Base-by-base conservation (phyloP, 2,113 vertebrate species). In the Arothron firmamentum region DNA sequence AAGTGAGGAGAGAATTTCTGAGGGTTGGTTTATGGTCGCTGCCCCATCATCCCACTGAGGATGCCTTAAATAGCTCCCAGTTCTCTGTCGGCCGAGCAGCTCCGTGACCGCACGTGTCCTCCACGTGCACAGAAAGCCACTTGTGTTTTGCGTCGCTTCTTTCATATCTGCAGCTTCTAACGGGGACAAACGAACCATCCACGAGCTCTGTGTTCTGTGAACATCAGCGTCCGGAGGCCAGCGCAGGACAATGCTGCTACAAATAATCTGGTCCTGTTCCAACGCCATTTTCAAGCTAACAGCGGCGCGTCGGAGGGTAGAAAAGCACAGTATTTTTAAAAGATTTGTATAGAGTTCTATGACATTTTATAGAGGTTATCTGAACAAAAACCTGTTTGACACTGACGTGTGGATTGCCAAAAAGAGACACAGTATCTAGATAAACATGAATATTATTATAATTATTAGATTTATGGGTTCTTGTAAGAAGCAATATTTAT, bases 281-380 rank as follows among this genome's bases (percentile, higher is more conserved):
- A 79, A 72, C 74, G 47, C 70, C 82, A 65, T 81, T 88, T 87
- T 80, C 73, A 80, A 78, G 66, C 31, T n/a, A 56, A 77, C 78
- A 69, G 77, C 48, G 66, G 77, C 47, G 78, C 66, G 77, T 78
- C 70, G 55, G 67, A 28, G 42, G 77, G 70, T 25, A 79, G 76
- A 84, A 79, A 88, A 91, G 88, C 89, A 90, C 90, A 91, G 89
- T 91, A 91, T 91, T 91, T 91, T 91, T 91, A 88, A 90, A 88
- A 90, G 75, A 88, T 90, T 90, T 91, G 85, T 91, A 91, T 87
- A 89, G 82, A 90, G 86, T 85, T 90, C 84, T 89, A 90, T 89
- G 77, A 87, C 75, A 87, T 90, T 91, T 90, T 91, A 86, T 90
- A 92, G 81, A 88, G 78, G 79, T 79, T 85, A 83, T 80, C 82